Percentiles rank a stretch among this genome's conserved stretches.
Conservation (phyloP, 1,140 invertebrate genomes). For the Ectropis grisescens region DNA sequence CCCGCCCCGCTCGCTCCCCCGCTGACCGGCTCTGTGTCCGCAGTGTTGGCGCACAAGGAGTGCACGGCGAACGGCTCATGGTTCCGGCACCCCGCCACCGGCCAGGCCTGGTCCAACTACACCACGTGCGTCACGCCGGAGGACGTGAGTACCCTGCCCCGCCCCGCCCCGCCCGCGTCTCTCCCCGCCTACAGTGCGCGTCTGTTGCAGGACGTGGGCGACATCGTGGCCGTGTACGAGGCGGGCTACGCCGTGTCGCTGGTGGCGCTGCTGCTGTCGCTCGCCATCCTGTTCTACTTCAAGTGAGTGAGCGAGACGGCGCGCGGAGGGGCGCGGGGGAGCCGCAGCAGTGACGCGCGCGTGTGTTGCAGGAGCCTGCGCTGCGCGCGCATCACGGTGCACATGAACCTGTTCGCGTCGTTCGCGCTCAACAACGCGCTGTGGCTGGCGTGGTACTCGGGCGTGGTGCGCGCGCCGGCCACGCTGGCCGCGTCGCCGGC, state of each 20-base stretch:
- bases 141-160: slow-evolving; percentile 59
- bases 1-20: too few relatives aligned
- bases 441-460: slow-evolving; percentile 76
- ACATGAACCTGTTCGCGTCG: slow-evolving; percentile 94
- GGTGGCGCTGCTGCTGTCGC: slow-evolving; percentile 85
- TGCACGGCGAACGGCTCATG: slow-evolving; percentile 73
- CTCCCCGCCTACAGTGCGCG: neutral
- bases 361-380: slow-evolving; percentile 72
- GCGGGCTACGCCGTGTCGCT: slow-evolving; percentile 89
- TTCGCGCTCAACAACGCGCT: slow-evolving; percentile 86
- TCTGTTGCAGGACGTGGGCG: slow-evolving; percentile 38
- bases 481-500: slow-evolving; percentile 72
- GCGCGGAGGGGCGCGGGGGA: too few relatives aligned
- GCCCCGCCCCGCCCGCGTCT: neutral
- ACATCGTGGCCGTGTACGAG: slow-evolving; percentile 84
- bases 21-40: slow-evolving; percentile 22
- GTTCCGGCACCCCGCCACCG: slow-evolving; percentile 72
- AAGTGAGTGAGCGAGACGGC: slow-evolving; percentile 77
- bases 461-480: slow-evolving; percentile 68
- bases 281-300: slow-evolving; percentile 89
- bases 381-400: slow-evolving; percentile 91
- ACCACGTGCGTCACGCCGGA: slow-evolving; percentile 86
- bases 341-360: neutral
- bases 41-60: slow-evolving; percentile 75
- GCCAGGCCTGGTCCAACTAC: slow-evolving; percentile 88